Evolutionary conservation across 2,113 vertebrate species (phyloP).

Genomic region (Oplegnathus fasciatus): DNA sequence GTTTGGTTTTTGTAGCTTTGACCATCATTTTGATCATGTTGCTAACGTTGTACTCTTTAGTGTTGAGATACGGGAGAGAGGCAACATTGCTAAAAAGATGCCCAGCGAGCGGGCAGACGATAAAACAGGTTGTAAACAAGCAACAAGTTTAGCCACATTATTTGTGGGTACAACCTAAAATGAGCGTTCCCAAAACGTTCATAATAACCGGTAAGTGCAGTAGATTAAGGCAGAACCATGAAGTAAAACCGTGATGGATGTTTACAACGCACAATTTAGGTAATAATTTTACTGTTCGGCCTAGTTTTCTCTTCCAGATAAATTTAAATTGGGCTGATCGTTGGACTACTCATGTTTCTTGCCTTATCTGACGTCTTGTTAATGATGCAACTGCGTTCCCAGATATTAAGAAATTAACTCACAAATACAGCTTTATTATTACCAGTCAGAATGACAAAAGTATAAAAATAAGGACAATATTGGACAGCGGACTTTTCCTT

Average conservation of each 20-base stretch:
- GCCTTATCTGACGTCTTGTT: not conserved
- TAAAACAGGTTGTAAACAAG: too few relatives aligned
- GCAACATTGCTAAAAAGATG: too few relatives aligned
- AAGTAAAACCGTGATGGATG: slow-evolving; percentile 10
- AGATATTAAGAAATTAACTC: not conserved
- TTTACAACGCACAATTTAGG: not conserved
- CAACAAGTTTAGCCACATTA: not conserved
- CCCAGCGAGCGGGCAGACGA: too few relatives aligned
- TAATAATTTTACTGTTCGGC: not conserved
- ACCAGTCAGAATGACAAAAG: not conserved
- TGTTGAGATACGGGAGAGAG: too few relatives aligned
- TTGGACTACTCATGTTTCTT: not conserved
- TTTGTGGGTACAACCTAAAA: not conserved
- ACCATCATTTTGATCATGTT: too few relatives aligned
- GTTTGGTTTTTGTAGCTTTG: not conserved
- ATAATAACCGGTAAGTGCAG: not conserved
- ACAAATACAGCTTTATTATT: not conserved
- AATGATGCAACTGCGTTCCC: not conserved
- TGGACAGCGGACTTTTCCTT: not conserved
- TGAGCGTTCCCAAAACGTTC: not conserved
- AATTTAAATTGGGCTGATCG: too few relatives aligned
- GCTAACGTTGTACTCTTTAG: too few relatives aligned
- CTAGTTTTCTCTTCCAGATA: slow-evolving; percentile 14
- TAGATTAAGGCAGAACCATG: not conserved
- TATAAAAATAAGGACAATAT: not conserved